Conservation (phyloP, 2,888 invertebrate species). For the Protodeltote pygarga region DNA sequence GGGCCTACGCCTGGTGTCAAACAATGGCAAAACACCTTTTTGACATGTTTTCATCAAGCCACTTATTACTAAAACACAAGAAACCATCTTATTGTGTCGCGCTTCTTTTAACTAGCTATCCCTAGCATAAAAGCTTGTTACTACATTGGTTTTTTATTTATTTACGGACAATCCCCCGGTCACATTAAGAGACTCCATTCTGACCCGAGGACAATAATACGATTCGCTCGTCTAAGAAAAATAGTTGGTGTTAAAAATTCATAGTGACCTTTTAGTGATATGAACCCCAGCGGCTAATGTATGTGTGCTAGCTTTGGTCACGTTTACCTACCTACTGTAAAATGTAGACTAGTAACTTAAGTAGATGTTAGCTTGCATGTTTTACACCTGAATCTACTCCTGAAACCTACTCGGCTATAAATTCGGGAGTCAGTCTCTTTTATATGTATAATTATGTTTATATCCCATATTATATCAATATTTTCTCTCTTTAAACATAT, state of each 20-base stretch:
- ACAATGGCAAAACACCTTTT: too few species aligned
- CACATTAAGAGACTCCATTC: constrained; percentile 44
- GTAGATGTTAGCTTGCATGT: too few species aligned
- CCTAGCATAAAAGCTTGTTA: constrained; percentile 33
- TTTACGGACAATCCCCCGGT: constrained; percentile 47
- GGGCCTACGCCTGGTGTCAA: too few species aligned
- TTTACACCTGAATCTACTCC: too few species aligned
- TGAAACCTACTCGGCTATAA: too few species aligned
- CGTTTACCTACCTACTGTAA: constrained; percentile 2
- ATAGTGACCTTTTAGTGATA: constrained; percentile 43
- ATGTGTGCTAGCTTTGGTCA: constrained; percentile 22
- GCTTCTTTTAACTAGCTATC: constrained; percentile 1
- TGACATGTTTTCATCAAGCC: too few species aligned
- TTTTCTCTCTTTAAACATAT: too few species aligned
- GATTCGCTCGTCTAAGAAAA: constrained; percentile 37
- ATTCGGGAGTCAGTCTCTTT: too few species aligned
- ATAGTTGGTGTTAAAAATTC: constrained; percentile 48
- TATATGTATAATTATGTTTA: too few species aligned
- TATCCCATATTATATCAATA: too few species aligned
- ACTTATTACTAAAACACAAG: too few species aligned
- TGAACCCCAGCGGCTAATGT: constrained; percentile 20
- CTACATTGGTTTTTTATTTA: constrained; percentile 45
- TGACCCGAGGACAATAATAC: constrained; percentile 40
- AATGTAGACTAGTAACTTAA: constrained; percentile 11
- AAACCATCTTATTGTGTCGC: too few species aligned